phyloP scores from a whole-genome alignment of 2,113 vertebrate species.

The Mungos mungo region DNA sequence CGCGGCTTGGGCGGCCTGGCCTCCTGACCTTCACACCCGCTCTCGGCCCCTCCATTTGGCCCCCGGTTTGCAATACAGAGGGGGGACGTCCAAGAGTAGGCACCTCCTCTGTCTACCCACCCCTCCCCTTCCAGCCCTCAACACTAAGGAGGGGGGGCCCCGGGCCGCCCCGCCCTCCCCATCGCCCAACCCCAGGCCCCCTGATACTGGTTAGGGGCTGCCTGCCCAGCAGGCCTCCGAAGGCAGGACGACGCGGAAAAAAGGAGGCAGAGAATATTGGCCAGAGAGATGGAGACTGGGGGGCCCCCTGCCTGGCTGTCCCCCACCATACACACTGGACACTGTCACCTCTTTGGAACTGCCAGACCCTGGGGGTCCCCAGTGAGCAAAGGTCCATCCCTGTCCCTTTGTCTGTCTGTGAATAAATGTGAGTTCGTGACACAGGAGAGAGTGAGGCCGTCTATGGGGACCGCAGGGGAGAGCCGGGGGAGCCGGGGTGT shows the following conservation, averaged over 20 bases:
- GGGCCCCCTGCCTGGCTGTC: background rate
- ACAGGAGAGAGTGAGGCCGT: background rate
- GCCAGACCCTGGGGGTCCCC: constrained; percentile 49
- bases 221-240: background rate
- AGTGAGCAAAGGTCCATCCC: constrained; percentile 50
- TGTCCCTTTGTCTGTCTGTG: constrained; percentile 67
- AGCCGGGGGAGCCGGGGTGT: background rate
- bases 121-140: background rate
- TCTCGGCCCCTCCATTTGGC: background rate
- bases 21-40: constrained; percentile 52
- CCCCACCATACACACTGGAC: constrained; percentile 59
- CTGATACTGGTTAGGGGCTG: constrained; percentile 8
- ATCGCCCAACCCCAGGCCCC: background rate
- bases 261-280: constrained; percentile 22
- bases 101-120: background rate
- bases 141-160: background rate
- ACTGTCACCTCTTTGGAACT: constrained; percentile 19
- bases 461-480: background rate
- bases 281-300: background rate
- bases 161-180: background rate
- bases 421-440: constrained; percentile 79
- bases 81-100: constrained; percentile 3
- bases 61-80: constrained; percentile 5
- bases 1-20: background rate
- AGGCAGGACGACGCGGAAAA: constrained; percentile 20